Evolutionary conservation across 2,113 vertebrate genomes (phyloP), one percentile per base, ranked within the genome.

Genomic region (Picathartes gymnocephalus): DNA sequence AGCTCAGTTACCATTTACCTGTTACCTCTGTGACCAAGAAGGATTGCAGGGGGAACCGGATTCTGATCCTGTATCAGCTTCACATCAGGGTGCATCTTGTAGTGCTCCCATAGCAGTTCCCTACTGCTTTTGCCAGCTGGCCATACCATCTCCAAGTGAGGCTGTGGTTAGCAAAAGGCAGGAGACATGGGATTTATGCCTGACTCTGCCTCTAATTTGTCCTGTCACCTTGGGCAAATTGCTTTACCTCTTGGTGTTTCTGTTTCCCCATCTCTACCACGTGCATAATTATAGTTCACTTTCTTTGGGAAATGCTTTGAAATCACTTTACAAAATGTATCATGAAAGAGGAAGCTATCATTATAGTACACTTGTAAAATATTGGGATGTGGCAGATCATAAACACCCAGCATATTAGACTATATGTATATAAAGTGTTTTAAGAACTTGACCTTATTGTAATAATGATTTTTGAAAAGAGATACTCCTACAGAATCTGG

Each of bases 301-400:
- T 93, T 88, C 92, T 90, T 74, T 81, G 72, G 73, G 80, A 92
- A 94, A 81, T 37, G 62, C 86, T 96, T 96, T 95, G 90, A 94
- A 93, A 95, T 86, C 80, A 84, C 10, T 42, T 60, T 54, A 39
- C 25, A 77, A 78, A 93, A 88, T 23, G 35, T 44, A 45, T 44
- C 47, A 15, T 50, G 88, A 88, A 60, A 70, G 80, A 90, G 28
- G 88, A 90, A 95, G 86, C 80, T 71, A 45, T 81, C 82, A 68
- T 95, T 92, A 92, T 16, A 56, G 61, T 58, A 64, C 72, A 28
- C 90, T 78, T 88, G 64, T 90, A 94, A 96, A 95, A 92, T 53
- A 73, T 2, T 70, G 56, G 78, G 81, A 88, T 86, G 62, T 83
- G 60, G 93, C 66, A 62, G 58, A 66, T 51, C 91, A 84, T 84